These are phyloP conservation scores for Nibea albiflora DNA, from an alignment of 2,113 vertebrate species.

Conservation along the genomic window DNA sequence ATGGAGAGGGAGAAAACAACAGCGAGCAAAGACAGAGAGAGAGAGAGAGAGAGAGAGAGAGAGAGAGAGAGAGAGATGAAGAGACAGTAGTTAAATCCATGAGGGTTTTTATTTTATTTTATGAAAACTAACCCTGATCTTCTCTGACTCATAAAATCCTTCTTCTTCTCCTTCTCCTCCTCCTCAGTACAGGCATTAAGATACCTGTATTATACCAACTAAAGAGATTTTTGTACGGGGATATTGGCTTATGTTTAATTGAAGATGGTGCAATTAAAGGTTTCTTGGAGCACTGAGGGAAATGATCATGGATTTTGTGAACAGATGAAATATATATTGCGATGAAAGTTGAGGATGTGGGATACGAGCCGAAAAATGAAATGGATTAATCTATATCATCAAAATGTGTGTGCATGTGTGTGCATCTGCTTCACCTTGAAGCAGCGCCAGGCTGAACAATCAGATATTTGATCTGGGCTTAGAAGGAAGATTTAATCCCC, in stretches of 20 bases:
- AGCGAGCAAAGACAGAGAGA: slow-evolving; percentile 7
- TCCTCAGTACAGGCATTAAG: slow-evolving; percentile 54
- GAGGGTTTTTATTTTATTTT: slow-evolving; percentile 25
- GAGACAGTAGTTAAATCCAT: slow-evolving; percentile 40
- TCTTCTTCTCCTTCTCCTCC: slow-evolving; percentile 38
- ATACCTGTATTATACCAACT: slow-evolving; percentile 62
- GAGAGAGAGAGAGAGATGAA: slow-evolving; percentile 21
- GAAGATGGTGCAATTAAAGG: slow-evolving; percentile 66
- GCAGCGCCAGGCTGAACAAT: slow-evolving; percentile 78
- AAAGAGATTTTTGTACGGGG: slow-evolving; percentile 61
- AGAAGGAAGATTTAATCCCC: slow-evolving; percentile 82
- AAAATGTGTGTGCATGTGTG: slow-evolving; percentile 42
- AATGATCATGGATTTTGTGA: slow-evolving; percentile 49
- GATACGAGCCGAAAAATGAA: slow-evolving; percentile 28
- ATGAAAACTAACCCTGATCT: slow-evolving; percentile 57
- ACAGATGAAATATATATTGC: slow-evolving; percentile 35
- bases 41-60: neutral
- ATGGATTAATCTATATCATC: slow-evolving; percentile 72
- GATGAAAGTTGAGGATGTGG: slow-evolving; percentile 47
- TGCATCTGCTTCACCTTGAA: slow-evolving; percentile 72
- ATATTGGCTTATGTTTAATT: slow-evolving; percentile 70
- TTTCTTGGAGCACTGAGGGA: slow-evolving; percentile 37
- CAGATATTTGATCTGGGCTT: slow-evolving; percentile 83
- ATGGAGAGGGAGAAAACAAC: neutral
- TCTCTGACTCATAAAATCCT: slow-evolving; percentile 56